phyloP scores from a whole-genome alignment of 2,797 vertebrate species.

The Notolepis coatsorum region DNA sequence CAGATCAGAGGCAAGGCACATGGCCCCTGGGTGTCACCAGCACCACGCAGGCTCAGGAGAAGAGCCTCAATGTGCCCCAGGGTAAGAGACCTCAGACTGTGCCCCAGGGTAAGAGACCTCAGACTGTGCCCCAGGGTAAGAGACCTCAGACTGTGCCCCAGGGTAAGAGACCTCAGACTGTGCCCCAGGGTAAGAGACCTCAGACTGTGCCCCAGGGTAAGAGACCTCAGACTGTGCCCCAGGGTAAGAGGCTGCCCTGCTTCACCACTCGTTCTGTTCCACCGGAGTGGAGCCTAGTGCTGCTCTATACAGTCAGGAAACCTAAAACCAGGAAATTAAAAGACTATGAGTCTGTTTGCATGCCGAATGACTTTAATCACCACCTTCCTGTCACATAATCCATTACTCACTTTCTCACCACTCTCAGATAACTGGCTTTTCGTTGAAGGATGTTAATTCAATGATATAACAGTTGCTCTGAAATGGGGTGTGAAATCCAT shows the following conservation, averaged over 20 bases:
- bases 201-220: too few relatives aligned
- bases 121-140: too few relatives aligned
- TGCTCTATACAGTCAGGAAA: not conserved
- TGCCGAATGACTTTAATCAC: slow-evolving; percentile 42
- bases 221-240: too few relatives aligned
- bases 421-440: slow-evolving; percentile 19
- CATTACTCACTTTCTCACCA: slow-evolving; percentile 40
- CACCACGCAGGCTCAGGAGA: slow-evolving; percentile 84
- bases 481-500: not conserved
- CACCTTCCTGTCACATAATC: slow-evolving; percentile 36
- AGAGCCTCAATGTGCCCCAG: slow-evolving; percentile 87
- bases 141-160: too few relatives aligned
- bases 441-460: slow-evolving; percentile 39
- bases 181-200: too few relatives aligned
- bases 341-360: slow-evolving; percentile 36
- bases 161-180: too few relatives aligned
- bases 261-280: too few relatives aligned
- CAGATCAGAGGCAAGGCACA: slow-evolving; percentile 88
- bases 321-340: not conserved
- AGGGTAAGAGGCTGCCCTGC: too few relatives aligned
- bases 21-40: slow-evolving; percentile 82
- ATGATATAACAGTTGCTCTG: slow-evolving; percentile 10
- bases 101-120: too few relatives aligned
- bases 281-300: not conserved
- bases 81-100: slow-evolving; percentile 79